Percentiles rank a stretch among this genome's conserved stretches.
Conservation (phyloP, 2,113 vertebrate genomes). For the Pygoscelis antarcticus region DNA sequence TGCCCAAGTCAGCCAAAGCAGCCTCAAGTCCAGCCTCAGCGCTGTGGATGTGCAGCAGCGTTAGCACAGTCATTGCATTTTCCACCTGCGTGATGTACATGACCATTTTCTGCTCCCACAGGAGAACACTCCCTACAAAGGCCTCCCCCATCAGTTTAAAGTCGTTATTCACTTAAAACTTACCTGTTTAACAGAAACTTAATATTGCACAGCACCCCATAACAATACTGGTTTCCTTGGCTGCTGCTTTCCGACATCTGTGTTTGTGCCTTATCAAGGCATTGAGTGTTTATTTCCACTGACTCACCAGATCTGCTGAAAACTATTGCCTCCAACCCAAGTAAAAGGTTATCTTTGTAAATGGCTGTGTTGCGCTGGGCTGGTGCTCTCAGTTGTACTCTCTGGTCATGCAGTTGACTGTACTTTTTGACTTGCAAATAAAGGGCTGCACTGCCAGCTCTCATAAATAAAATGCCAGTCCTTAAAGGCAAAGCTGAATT, state of each 20-base stretch:
- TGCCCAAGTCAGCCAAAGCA: background rate
- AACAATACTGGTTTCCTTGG: background rate
- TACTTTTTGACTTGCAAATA: background rate
- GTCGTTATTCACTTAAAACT: background rate
- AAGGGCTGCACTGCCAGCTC: background rate
- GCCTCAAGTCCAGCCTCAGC: background rate
- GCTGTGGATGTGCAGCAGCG: background rate
- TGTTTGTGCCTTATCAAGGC: slow-evolving; percentile 7
- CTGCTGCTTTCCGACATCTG: background rate
- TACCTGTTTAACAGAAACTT: background rate
- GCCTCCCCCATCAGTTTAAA: background rate
- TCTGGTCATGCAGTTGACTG: background rate
- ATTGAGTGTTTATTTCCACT: slow-evolving; percentile 27
- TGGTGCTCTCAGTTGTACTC: background rate
- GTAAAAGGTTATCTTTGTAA: background rate
- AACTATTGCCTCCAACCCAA: background rate
- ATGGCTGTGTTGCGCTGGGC: background rate
- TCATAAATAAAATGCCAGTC: background rate
- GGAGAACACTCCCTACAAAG: background rate
- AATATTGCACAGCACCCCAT: background rate
- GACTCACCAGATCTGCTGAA: slow-evolving; percentile 40
- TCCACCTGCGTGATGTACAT: accelerated
- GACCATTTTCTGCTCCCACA: background rate
- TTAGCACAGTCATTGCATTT: background rate
- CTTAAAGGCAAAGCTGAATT: background rate